These are phyloP conservation scores for Pluvialis apricaria DNA, from an alignment of 2,113 vertebrate species.

Conservation along the genomic window DNA sequence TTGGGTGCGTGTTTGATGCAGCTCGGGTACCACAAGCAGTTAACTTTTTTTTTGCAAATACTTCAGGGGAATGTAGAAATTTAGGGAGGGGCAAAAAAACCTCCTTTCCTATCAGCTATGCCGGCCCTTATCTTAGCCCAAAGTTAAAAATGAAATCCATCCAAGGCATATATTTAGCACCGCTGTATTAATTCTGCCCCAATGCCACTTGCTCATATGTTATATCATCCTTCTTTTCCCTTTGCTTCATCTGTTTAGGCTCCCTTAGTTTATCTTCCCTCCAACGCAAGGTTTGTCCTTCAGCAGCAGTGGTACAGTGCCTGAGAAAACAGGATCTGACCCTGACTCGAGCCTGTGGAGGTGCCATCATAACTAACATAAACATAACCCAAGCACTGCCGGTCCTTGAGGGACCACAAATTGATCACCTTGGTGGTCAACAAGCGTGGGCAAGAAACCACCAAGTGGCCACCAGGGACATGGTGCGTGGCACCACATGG, in stretches of 20 bases:
- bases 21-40: neutral
- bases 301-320: neutral
- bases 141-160: neutral
- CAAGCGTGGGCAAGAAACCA: neutral
- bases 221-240: neutral
- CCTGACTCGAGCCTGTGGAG: rapidly evolving
- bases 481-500: rapidly evolving
- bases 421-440: neutral
- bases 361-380: neutral
- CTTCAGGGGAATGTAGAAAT: neutral
- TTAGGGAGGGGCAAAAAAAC: neutral
- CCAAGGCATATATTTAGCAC: neutral
- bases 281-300: neutral
- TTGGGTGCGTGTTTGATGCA: neutral
- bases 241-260: neutral
- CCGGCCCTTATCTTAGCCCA: neutral
- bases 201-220: neutral
- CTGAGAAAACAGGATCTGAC: neutral
- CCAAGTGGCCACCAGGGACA: neutral
- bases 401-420: neutral
- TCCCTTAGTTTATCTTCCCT: neutral
- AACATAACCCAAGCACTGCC: neutral
- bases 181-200: neutral
- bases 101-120: neutral
- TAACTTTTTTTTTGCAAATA: neutral